These are phyloP conservation scores for Esox niger DNA, from an alignment of 2,113 vertebrate species.

Conservation along the genomic window DNA sequence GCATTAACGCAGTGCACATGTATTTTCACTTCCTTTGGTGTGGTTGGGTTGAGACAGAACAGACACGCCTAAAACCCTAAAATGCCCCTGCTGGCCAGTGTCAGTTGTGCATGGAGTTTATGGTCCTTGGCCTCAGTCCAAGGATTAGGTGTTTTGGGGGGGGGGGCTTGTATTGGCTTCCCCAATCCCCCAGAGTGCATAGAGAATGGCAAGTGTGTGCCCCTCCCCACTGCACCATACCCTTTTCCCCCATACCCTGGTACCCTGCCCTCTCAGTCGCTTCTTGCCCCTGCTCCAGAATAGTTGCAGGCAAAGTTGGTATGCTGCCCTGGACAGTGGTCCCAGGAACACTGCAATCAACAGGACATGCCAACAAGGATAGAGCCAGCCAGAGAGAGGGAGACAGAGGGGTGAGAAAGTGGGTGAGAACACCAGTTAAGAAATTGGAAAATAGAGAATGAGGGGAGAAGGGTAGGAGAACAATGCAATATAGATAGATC, in stretches of 20 bases:
- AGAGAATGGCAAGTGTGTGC: conserved; percentile 74
- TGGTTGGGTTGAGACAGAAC: conserved; percentile 80
- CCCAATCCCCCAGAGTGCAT: conserved; percentile 70
- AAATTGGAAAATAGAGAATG: neutral
- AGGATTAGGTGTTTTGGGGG: conserved; percentile 91
- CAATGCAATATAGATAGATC: neutral
- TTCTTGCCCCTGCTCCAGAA: conserved; percentile 32
- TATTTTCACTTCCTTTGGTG: conserved; percentile 87
- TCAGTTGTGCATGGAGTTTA: conserved; percentile 78
- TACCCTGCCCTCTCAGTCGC: conserved; percentile 20
- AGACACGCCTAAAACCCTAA: conserved; percentile 89
- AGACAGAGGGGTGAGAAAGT: neutral
- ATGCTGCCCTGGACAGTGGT: conserved; percentile 25
- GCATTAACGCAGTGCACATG: conserved; percentile 79
- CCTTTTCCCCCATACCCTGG: conserved; percentile 4
- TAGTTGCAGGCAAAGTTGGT: conserved; percentile 21
- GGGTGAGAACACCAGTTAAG: neutral
- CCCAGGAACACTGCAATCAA: conserved; percentile 54
- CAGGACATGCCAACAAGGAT: conserved; percentile 53
- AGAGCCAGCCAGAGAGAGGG: neutral
- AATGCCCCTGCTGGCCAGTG: conserved; percentile 82
- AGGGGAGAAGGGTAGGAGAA: neutral
- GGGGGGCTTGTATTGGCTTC: conserved; percentile 79
- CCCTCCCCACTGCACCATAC: conserved; percentile 35
- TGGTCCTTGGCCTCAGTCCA: conserved; percentile 84